These are phyloP conservation scores for Nycteola revayana DNA, from an alignment of 2,888 invertebrate genomes.

Conservation along the genomic window DNA sequence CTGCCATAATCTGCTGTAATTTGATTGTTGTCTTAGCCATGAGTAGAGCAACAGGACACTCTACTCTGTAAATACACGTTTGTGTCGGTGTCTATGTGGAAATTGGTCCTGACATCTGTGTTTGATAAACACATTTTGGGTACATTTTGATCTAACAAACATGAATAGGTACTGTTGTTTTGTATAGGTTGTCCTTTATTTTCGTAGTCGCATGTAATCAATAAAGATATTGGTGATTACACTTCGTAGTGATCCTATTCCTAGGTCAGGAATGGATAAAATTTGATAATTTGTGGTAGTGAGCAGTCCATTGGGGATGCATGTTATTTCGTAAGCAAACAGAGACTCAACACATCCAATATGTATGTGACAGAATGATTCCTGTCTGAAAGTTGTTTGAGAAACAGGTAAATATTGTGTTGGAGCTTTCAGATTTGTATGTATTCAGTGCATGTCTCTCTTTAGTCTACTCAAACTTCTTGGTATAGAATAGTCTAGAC, in stretches of 20 bases:
- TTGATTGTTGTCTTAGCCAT: slow-evolving; percentile 42
- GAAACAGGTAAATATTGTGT: too few relatives aligned
- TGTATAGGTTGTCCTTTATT: slow-evolving; percentile 12
- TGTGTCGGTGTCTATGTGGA: slow-evolving; percentile 10
- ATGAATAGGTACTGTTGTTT: slow-evolving; percentile 17
- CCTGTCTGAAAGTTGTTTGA: too few relatives aligned
- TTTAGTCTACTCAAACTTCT: too few relatives aligned
- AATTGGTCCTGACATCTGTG: slow-evolving; percentile 15
- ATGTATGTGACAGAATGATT: slow-evolving; percentile 9
- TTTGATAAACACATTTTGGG: slow-evolving; percentile 22
- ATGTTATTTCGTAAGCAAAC: too few relatives aligned
- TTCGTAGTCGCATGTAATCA: slow-evolving; percentile 24
- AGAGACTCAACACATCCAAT: not conserved
- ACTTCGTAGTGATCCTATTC: slow-evolving; percentile 7
- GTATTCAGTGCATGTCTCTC: too few relatives aligned
- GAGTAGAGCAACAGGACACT: slow-evolving; percentile 41
- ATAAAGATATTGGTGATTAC: slow-evolving; percentile 27
- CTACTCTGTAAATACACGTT: slow-evolving; percentile 29
- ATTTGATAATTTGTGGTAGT: slow-evolving; percentile 15
- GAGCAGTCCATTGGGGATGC: slow-evolving; percentile 2
- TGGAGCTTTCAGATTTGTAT: too few relatives aligned
- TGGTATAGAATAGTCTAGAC: too few relatives aligned
- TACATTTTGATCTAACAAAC: slow-evolving; percentile 23
- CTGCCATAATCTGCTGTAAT: slow-evolving; percentile 43
- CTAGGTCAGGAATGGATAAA: slow-evolving; percentile 19